Percentiles rank a stretch among this genome's conserved stretches.
Conservation (phyloP, 2,113 vertebrate genomes). For the Ciconia stormi region DNA sequence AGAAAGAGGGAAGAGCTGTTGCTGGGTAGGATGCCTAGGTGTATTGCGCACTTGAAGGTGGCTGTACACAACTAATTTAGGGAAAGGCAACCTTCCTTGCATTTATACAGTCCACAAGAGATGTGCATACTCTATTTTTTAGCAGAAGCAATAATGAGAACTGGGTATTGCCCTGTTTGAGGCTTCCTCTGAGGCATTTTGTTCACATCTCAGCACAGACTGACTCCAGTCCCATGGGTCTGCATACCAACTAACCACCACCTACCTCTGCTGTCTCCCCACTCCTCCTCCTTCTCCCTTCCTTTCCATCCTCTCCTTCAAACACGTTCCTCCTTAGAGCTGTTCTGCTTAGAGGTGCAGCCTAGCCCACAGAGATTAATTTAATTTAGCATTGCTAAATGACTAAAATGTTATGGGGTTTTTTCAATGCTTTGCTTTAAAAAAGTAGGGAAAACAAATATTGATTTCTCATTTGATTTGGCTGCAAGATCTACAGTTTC, state of each 20-base stretch:
- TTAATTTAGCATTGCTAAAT: background rate
- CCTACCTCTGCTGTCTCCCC: background rate
- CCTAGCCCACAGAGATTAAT: background rate
- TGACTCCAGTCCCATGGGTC: background rate
- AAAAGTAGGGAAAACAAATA: background rate
- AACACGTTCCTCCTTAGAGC: background rate
- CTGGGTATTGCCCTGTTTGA: background rate
- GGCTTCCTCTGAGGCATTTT: background rate
- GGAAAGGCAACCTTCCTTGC: background rate
- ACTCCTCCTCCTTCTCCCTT: background rate
- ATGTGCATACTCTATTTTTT: background rate
- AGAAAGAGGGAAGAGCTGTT: background rate
- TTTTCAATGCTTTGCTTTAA: background rate
- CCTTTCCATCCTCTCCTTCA: background rate
- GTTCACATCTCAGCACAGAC: background rate
- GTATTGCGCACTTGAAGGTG: background rate
- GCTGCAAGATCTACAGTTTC: background rate
- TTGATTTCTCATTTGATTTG: background rate
- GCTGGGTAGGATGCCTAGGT: background rate
- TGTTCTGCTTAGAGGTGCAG: background rate
- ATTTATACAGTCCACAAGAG: background rate
- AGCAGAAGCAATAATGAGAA: background rate
- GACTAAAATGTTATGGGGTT: background rate
- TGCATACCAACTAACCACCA: background rate
- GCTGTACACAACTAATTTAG: background rate